phyloP scores from a whole-genome alignment of 2,888 invertebrate species.

The Protophormia terraenovae region DNA sequence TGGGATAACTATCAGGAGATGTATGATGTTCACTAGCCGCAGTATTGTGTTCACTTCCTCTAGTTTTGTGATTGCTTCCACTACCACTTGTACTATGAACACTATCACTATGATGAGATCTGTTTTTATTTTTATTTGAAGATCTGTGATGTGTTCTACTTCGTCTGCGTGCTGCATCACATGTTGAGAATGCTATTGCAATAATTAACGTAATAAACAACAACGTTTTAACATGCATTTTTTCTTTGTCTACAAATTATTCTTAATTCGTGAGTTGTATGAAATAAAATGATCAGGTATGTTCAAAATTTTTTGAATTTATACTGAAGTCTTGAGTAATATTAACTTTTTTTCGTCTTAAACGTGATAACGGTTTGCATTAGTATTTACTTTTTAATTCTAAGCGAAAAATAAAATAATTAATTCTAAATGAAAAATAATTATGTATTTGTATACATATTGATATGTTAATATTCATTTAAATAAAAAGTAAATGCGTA shows the following conservation, averaged over 20 bases:
- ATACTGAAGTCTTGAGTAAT: background rate
- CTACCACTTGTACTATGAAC: background rate
- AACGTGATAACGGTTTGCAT: background rate
- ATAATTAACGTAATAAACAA: background rate
- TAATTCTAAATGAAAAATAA: no score
- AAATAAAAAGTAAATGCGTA: no score
- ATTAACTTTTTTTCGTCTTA: background rate
- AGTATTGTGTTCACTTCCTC: background rate
- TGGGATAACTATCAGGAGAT: background rate
- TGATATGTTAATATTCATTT: no score
- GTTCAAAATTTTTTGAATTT: background rate
- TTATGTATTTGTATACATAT: no score
- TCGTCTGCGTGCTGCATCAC: background rate
- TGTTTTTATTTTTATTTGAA: background rate
- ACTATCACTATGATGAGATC: background rate
- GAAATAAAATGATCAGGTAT: background rate
- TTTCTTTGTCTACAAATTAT: no score
- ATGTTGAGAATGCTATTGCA: background rate
- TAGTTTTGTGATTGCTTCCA: background rate
- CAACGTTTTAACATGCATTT: slow-evolving; percentile 4
- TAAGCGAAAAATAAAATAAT: no score
- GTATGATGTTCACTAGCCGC: background rate
- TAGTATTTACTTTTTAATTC: background rate
- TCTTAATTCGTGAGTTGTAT: background rate
- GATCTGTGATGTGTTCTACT: background rate